Evolutionary conservation across 1,140 invertebrate species (phyloP).

Genomic region (Zaprionus capensis): DNA sequence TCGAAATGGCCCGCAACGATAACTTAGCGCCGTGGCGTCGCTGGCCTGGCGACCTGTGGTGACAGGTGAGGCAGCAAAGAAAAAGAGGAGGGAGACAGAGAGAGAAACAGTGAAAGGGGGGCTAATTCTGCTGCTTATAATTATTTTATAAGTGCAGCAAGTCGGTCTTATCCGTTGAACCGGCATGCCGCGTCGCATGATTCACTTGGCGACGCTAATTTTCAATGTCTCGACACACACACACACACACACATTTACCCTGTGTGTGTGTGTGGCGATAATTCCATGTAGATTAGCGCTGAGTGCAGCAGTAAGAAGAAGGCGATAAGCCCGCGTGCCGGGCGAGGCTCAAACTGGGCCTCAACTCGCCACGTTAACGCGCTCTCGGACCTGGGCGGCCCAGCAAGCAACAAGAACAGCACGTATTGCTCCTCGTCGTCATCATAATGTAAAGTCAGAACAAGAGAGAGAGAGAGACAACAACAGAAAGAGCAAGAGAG

Average conservation of each 20-base stretch:
- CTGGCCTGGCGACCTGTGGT: neutral
- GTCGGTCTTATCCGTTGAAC: conserved; percentile 65
- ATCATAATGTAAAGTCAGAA: conserved; percentile 45
- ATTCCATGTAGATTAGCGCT: conserved; percentile 76
- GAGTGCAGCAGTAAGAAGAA: conserved; percentile 74
- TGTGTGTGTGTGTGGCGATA: conserved; percentile 64
- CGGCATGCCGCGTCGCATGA: conserved; percentile 63
- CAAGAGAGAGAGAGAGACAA: neutral
- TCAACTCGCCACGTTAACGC: neutral
- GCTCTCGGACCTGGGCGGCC: conserved; percentile 43
- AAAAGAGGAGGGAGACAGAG: neutral
- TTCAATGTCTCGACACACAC: conserved; percentile 45
- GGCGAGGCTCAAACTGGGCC: conserved; percentile 15
- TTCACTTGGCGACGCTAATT: conserved; percentile 76
- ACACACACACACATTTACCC: neutral
- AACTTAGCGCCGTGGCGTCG: conserved; percentile 40
- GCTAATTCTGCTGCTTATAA: conserved; percentile 63
- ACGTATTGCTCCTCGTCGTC: conserved; percentile 10
- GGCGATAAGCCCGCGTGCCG: conserved; percentile 53
- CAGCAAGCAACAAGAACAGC: conserved; percentile 17
- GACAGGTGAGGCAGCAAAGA: conserved; percentile 36
- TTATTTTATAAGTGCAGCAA: conserved; percentile 82
- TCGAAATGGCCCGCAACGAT: conserved; percentile 47
- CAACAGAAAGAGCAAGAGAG: neutral
- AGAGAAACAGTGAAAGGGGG: neutral